A percentile compares a stretch with the other conserved stretches of the same genome.
phyloP scores from a whole-genome alignment of 2,888 invertebrate genomes.

The Steinernema hermaphroditum region DNA sequence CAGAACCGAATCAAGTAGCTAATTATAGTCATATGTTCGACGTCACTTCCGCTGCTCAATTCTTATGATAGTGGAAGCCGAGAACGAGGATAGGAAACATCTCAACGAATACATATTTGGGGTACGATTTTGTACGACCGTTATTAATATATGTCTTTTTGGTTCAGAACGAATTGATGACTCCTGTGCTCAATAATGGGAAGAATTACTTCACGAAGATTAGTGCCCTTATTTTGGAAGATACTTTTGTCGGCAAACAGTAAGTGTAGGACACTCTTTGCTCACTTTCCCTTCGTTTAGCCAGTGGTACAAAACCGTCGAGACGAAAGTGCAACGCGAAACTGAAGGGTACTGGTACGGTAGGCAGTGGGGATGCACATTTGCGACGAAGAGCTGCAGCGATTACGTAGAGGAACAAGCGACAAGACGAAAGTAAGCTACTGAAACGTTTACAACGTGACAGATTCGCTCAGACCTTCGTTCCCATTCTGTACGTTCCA shows the following conservation, averaged over 20 bases:
- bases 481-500: constrained; percentile 35
- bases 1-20: no score
- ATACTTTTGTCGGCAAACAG: constrained; percentile 48
- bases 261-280: constrained; percentile 33
- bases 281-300: constrained; percentile 34
- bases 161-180: constrained; percentile 59
- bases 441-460: constrained; percentile 30
- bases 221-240: constrained; percentile 53
- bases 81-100: constrained; percentile 48
- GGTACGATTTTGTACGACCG: no score
- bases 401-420: constrained; percentile 42
- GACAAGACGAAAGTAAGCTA: background rate
- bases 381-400: constrained; percentile 45
- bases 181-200: constrained; percentile 43
- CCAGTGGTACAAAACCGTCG: constrained; percentile 50
- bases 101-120: constrained; percentile 57
- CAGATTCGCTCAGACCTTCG: constrained; percentile 30
- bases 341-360: constrained; percentile 47
- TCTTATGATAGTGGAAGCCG: constrained; percentile 48
- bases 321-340: constrained; percentile 39
- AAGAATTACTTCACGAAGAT: constrained; percentile 52
- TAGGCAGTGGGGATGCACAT: constrained; percentile 49
- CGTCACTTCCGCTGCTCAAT: constrained; percentile 47
- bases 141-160: no score
- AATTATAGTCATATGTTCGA: constrained; percentile 22